A percentile compares a stretch with the other conserved stretches of the same genome.
These are phyloP conservation scores for Heterocephalus glaber DNA, from an alignment of 2,113 vertebrate genomes.

Conservation along the genomic window DNA sequence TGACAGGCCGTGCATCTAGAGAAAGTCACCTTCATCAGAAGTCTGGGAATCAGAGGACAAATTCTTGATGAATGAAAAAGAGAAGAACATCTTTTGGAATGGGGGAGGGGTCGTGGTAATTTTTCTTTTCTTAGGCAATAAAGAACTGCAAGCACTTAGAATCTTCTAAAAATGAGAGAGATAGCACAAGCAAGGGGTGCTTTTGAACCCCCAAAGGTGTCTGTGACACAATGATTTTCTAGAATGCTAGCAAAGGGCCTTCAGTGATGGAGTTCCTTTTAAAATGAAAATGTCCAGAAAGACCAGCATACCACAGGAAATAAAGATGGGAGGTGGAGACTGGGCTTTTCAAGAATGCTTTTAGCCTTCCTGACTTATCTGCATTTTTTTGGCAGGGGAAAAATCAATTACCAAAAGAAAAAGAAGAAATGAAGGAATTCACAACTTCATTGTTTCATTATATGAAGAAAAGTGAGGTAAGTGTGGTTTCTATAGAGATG, in stretches of 20 bases:
- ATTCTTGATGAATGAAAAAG: neutral
- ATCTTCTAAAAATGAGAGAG: slow-evolving; percentile 37
- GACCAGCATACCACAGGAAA: neutral
- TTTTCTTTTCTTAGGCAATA: slow-evolving; percentile 22
- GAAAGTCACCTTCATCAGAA: neutral
- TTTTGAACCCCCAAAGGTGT: neutral
- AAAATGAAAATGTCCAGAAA: slow-evolving; percentile 20
- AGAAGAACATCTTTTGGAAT: neutral
- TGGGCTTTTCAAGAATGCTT: neutral
- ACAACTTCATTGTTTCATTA: neutral
- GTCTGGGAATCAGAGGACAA: neutral
- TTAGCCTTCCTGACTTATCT: neutral
- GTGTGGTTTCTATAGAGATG: slow-evolving; percentile 43
- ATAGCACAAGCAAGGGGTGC: neutral
- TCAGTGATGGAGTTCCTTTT: neutral
- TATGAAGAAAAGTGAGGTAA: slow-evolving; percentile 46
- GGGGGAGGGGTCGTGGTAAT: neutral
- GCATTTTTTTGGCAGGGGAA: neutral
- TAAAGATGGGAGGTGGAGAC: neutral
- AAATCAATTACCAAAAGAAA: neutral
- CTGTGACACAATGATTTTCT: neutral
- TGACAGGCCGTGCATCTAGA: neutral
- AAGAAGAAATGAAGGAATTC: neutral
- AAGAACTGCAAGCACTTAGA: neutral
- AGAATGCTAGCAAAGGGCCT: neutral